phyloP scores from a whole-genome alignment of 2,113 vertebrate species.

The Crotalus tigris region DNA sequence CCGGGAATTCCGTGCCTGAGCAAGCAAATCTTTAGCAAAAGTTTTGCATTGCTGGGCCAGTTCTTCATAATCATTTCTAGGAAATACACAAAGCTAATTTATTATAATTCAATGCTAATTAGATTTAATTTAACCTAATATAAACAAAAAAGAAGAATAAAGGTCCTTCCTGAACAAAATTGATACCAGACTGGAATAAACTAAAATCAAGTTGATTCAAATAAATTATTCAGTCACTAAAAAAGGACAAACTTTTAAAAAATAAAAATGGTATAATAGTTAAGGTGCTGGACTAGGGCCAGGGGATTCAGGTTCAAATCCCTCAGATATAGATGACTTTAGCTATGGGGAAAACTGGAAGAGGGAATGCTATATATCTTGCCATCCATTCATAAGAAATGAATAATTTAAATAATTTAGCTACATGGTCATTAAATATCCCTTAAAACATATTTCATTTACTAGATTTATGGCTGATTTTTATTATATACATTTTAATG shows the following conservation, averaged over 20 bases:
- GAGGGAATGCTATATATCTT: background rate
- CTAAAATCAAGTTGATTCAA: background rate
- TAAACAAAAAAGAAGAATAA: background rate
- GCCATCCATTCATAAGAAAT: background rate
- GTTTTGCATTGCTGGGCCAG: conserved; percentile 97
- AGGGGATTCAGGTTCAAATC: background rate
- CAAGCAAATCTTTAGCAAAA: conserved; percentile 98
- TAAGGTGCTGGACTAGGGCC: background rate
- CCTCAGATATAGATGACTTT: background rate
- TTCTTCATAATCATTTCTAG: conserved; percentile 96
- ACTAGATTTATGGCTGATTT: background rate
- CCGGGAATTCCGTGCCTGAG: conserved; percentile 96
- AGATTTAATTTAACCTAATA: background rate
- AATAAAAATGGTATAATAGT: background rate
- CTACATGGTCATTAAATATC: background rate
- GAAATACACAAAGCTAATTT: conserved; percentile 40
- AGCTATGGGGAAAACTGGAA: background rate
- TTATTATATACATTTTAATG: background rate
- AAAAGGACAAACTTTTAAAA: background rate
- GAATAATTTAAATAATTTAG: background rate
- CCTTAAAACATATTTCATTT: background rate
- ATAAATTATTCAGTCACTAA: background rate
- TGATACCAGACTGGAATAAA: background rate
- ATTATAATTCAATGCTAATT: background rate
- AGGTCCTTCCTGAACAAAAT: background rate